Evolutionary conservation across 2,888 invertebrate species (phyloP), one percentile per base, ranked within the genome.

Genomic region (Endomychus coccineus): DNA sequence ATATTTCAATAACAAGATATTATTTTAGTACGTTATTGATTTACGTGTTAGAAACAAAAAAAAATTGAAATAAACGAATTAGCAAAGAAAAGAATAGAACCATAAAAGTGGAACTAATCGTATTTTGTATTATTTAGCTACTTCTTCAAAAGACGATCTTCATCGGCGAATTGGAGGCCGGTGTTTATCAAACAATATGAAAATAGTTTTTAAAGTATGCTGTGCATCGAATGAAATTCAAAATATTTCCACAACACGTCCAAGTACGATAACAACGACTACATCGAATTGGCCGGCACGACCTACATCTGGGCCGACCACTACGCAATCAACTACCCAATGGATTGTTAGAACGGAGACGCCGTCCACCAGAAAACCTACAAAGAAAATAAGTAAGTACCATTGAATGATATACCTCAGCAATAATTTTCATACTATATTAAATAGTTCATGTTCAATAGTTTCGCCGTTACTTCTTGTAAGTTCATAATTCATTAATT

Each of bases 171-270:
- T 90, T 61, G 90, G 90, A 36, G 90, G 90, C 44, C 78, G 89
- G 47, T 91, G 91, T 69, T 77, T 83, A 45, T 81, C 83, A 51
- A 80, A 90, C 63, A 89, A 90, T 66, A 91, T 91, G 90, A 89
- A 89, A 74, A 81, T 91, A 51, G 88, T 90, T 39, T 91, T 91
- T 69, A 89, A 90, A 68, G 90, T 91, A 39, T 90, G 90, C 71
- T 91, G 90, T 70, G 80, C 81, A 58, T 80, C 83, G 23, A 83
- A 84, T 58, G 80, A 80, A 63, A 61, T 60, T 63, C 56, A 61
- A 61, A 57, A 39, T 49, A 62, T 60, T 54, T 61, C 57, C 52
- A 54, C 54, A 3, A 51, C 51, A 3, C 57, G 62, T 42, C 58
- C 59, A 41, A 61, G 55, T 48, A 60, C 58, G 45, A 59, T 62